Evolutionary conservation across 2,888 invertebrate species (phyloP).

Genomic region (Caradrina kadenii): DNA sequence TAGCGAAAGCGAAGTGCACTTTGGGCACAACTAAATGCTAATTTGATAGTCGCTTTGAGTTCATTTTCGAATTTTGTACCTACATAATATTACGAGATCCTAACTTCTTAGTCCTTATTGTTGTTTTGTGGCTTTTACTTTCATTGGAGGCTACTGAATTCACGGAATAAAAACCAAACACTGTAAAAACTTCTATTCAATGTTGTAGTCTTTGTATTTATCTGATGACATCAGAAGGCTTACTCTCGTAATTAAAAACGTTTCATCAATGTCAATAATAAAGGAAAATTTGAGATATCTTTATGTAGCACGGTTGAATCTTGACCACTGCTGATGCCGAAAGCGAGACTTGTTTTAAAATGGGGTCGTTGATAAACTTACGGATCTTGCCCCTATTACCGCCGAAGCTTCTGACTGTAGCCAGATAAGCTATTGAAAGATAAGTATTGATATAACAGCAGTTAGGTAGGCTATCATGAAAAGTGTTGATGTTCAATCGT

Average conservation of each 20-base stretch:
- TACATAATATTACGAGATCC: conserved; percentile 37
- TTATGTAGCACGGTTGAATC: no score
- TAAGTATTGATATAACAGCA: no score
- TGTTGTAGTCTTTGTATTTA: not conserved
- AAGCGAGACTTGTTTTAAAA: no score
- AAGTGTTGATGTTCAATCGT: not conserved
- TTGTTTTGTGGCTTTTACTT: conserved; percentile 14
- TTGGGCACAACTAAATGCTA: conserved; percentile 53
- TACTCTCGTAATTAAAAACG: no score
- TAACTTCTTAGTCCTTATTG: conserved; percentile 22
- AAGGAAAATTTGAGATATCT: no score
- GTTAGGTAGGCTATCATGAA: not conserved
- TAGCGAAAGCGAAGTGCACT: conserved; percentile 48
- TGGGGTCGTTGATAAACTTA: no score
- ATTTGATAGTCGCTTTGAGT: conserved; percentile 49
- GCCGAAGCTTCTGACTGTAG: no score
- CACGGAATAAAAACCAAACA: not conserved
- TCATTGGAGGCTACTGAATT: conserved; percentile 25
- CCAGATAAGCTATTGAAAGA: no score
- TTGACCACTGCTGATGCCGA: no score
- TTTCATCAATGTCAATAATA: no score
- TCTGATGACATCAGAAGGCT: not conserved
- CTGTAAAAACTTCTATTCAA: not conserved
- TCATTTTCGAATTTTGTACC: conserved; percentile 38
- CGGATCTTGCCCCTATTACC: no score